Evolutionary conservation across 64 coral and sea anemone genomes (phyloP), one percentile per base, ranked within the genome.

Genomic region (Exaiptasia diaphana): DNA sequence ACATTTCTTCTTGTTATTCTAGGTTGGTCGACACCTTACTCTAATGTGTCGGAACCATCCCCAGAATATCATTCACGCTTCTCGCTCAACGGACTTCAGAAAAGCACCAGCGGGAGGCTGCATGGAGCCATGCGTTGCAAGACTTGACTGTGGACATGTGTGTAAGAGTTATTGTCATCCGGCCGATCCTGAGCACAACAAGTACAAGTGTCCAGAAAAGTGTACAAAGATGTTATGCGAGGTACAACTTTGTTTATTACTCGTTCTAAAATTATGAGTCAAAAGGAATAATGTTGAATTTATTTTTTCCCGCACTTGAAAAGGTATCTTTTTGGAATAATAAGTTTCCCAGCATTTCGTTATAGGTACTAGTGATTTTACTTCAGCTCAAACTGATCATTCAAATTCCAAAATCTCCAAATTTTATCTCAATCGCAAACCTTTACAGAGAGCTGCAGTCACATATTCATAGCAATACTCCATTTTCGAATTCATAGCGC

Each of bases 71-170:
- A 87, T 87, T 27, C 33, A 78, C 0, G 84, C 84, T 10, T 76
- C 84, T 35, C 4, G 28, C 21, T 71, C 57, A 3, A 63, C 41
- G 11, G 87, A 90, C 60, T 90, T 90, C 55, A 82, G 63, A 8
- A 59, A 68, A 33, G 87, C 78, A 30, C 87, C 87, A 21, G 60
- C 82, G 3, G 87, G 87, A 68, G 87, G 87, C 18, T 90, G 87
- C 36, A 77, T 45, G 5, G 27, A 83, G 15, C 79, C 77, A 5
- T 90, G 79, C 25, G 27, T 26, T 14, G 65, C 87, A 0, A 64
- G 87, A 77, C 28, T 90, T 1, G 70, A 83, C 12, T 90, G 87
- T 14, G 87, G 87, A 67, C 87, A 90, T 60, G 79, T 61, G 14
- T 90, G 87, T 54, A 69, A 75, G 28, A 60, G 67, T 42, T 42